These are phyloP conservation scores for Astreopora myriophthalma DNA, from an alignment of 64 coral and sea anemone genomes.

Conservation along the genomic window DNA sequence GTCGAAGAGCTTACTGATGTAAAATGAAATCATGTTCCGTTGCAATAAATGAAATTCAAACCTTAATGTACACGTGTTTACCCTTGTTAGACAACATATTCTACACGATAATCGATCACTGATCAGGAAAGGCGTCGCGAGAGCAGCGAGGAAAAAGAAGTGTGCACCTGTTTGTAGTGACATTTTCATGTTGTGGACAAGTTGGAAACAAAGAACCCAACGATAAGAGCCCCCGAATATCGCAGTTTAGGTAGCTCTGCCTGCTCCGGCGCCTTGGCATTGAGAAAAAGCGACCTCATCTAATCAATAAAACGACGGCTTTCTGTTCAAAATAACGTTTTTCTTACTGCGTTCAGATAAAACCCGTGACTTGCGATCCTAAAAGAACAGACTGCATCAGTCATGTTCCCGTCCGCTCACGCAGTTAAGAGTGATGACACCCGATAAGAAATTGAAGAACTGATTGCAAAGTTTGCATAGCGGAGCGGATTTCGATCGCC, in stretches of 20 bases:
- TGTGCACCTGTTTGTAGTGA: neutral
- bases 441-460: neutral
- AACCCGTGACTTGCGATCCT: no score
- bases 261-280: neutral
- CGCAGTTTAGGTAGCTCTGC: neutral
- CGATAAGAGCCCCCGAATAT: no score
- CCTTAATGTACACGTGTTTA: neutral
- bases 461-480: neutral
- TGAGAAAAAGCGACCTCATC: neutral
- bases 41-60: neutral
- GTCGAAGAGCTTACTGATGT: neutral
- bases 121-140: neutral
- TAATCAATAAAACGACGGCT: neutral
- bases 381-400: no score
- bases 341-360: no score
- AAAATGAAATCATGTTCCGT: neutral
- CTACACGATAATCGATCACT: neutral
- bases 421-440: neutral
- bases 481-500: neutral
- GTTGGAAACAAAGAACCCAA: no score
- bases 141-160: neutral
- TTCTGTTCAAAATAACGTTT: neutral
- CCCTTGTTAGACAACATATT: neutral
- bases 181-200: neutral
- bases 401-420: neutral